Base-by-base conservation (phyloP, 1,140 invertebrate genomes). In the Lethrus apterus region DNA sequence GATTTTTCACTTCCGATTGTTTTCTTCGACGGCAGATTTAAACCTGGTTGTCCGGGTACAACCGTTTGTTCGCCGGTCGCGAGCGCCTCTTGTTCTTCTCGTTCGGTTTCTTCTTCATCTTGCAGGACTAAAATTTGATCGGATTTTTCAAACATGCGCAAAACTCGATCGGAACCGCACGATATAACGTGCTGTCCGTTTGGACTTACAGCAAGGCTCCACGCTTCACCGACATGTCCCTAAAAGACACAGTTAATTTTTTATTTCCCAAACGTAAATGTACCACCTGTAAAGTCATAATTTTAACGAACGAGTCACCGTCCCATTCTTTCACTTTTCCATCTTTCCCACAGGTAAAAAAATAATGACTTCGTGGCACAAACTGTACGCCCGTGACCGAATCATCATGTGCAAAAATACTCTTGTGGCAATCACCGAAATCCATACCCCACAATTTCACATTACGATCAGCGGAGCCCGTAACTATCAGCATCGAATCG, bases 361-460 rank as follows among this genome's bases (percentile, higher is more conserved):
- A 85, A 60, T 94, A 80, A 70, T 98, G 92, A 3, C 95, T 97
- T 48, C 80, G 81, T 0, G 89, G 84, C 10, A 96, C 79, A 62
- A 98, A 98, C 57, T 83, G 76, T 2, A 98, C 60, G 34, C 83
- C 81, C 36, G 88, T 95, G 1, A 98, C 81, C 4, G 91, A 90
- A 64, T 96, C 92, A 59, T 98, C 93, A 68, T 98, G 95, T 2
- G 93, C 93, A 70, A 89, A 86, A 44, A 88, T 68, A 0, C 84
- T 88, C 54, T 80, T 83, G 63, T 90, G 88, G 59, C 93, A 98
- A 68, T 99, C 94, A 13, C 96, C 97, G 71, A 97, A 99, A 69
- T 98, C 93, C 64, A 99, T 77, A 32, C 95, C 94, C 95, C 95
- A 99, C 50, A 99, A 86, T 74, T 98, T 96, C 3, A 98, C 78